A percentile compares a stretch with the other conserved stretches of the same genome.
Evolutionary conservation across 2,113 vertebrate species (phyloP).

Genomic region (Onychorhynchus coronatus): DNA sequence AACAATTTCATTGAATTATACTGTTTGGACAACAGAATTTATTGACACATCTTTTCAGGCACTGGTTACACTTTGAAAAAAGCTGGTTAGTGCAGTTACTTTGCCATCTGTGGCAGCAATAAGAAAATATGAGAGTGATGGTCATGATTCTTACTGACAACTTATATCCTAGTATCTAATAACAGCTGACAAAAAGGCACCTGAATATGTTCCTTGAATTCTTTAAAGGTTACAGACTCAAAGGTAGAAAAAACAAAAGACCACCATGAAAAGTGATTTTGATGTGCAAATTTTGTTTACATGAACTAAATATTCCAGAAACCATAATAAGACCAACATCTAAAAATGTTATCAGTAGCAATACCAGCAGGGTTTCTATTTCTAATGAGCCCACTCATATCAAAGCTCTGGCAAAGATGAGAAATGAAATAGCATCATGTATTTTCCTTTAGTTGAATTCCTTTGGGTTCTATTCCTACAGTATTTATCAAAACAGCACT

Average conservation of each 20-base stretch:
- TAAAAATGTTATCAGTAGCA: background rate
- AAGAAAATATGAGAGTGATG: conserved; percentile 6
- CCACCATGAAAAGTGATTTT: background rate
- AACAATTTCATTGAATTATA: conserved; percentile 55
- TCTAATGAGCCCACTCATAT: background rate
- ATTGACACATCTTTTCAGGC: conserved; percentile 43
- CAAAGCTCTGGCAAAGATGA: conserved; percentile 28
- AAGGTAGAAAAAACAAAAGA: background rate
- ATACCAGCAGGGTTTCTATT: background rate
- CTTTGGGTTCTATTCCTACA: conserved; percentile 41
- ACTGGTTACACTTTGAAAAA: background rate
- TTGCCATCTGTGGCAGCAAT: conserved; percentile 19
- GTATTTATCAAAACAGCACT: conserved; percentile 65
- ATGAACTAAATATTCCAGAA: background rate
- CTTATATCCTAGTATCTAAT: conserved; percentile 53
- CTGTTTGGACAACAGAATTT: conserved; percentile 49
- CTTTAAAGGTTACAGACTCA: background rate
- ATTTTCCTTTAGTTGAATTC: conserved; percentile 49
- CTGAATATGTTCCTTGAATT: background rate
- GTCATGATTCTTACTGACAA: conserved; percentile 56
- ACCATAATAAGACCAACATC: background rate
- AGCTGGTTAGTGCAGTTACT: conserved; percentile 15
- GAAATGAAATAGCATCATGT: conserved; percentile 21
- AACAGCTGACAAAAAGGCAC: conserved; percentile 34
- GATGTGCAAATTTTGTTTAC: background rate